Evolutionary conservation across 2,888 invertebrate species (phyloP).

Genomic region (Pyrocoelia pectoralis): DNA sequence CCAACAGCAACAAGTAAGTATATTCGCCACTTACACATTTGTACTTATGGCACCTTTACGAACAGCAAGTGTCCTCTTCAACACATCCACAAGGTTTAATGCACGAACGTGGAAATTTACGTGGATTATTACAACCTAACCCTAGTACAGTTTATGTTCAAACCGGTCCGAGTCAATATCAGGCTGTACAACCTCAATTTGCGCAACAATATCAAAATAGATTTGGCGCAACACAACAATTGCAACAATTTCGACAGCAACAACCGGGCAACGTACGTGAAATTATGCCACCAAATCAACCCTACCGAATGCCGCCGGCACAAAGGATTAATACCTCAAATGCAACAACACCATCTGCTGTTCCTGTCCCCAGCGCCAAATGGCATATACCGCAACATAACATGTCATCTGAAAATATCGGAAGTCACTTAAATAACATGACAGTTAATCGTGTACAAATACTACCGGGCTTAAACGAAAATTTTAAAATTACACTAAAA

Average conservation of each 20-base stretch:
- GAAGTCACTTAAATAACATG: slow-evolving; percentile 23
- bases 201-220: slow-evolving; percentile 56
- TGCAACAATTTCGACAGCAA: slow-evolving; percentile 31
- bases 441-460: slow-evolving; percentile 38
- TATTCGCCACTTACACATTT: background rate
- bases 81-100: slow-evolving; percentile 67
- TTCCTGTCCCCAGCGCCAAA: slow-evolving; percentile 64
- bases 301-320: slow-evolving; percentile 25
- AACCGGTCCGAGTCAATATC: slow-evolving; percentile 58
- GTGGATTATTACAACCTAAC: slow-evolving; percentile 58
- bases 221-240: slow-evolving; percentile 43
- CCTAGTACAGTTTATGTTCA: slow-evolving; percentile 56
- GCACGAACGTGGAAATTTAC: slow-evolving; percentile 55
- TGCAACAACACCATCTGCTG: slow-evolving; percentile 17
- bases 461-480: slow-evolving; percentile 61
- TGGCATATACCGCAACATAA: slow-evolving; percentile 79
- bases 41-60: background rate
- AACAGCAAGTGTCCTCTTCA: slow-evolving; percentile 63
- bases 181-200: slow-evolving; percentile 57
- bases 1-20: slow-evolving; percentile 27
- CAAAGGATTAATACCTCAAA: slow-evolving; percentile 17
- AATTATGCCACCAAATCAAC: slow-evolving; percentile 31
- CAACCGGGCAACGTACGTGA: slow-evolving; percentile 18
- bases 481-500: slow-evolving; percentile 75
- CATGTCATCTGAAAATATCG: slow-evolving; percentile 39